Percentiles rank a stretch among this genome's conserved stretches.
Evolutionary conservation across 2,113 vertebrate genomes (phyloP).

Genomic region (Anolis sagrei): DNA sequence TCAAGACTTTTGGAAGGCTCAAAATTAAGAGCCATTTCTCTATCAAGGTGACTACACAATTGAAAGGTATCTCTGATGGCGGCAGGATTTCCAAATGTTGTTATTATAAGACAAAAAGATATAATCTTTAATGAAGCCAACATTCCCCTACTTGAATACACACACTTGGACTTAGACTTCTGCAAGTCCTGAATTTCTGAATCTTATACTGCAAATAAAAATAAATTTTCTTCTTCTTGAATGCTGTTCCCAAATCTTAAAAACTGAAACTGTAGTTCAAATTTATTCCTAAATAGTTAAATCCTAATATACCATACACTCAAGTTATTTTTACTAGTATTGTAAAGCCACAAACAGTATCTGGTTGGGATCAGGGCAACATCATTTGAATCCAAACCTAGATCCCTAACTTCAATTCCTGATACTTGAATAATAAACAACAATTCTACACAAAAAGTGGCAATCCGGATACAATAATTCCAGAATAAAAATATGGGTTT

Average conservation of each 20-base stretch:
- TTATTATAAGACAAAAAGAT: neutral
- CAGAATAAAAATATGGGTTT: too few relatives aligned
- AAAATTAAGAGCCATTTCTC: too few relatives aligned
- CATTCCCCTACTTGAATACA: neutral
- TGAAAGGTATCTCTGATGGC: neutral
- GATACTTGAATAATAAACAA: too few relatives aligned
- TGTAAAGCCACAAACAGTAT: neutral
- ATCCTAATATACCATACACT: neutral
- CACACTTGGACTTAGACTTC: too few relatives aligned
- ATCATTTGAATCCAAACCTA: neutral
- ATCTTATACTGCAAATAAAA: neutral
- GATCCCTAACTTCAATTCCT: neutral
- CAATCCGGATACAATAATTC: too few relatives aligned
- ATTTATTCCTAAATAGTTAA: too few relatives aligned
- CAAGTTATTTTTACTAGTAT: neutral
- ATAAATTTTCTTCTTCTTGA: neutral
- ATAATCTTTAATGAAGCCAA: neutral
- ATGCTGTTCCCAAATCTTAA: neutral
- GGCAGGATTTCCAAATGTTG: neutral
- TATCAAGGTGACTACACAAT: too few relatives aligned
- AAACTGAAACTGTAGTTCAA: neutral
- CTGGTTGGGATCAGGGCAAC: neutral
- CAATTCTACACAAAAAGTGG: too few relatives aligned
- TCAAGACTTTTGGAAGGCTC: too few relatives aligned
- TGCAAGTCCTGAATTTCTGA: neutral